phyloP scores from a whole-genome alignment of 2,888 invertebrate genomes.

The Drosophila diplacantha region DNA sequence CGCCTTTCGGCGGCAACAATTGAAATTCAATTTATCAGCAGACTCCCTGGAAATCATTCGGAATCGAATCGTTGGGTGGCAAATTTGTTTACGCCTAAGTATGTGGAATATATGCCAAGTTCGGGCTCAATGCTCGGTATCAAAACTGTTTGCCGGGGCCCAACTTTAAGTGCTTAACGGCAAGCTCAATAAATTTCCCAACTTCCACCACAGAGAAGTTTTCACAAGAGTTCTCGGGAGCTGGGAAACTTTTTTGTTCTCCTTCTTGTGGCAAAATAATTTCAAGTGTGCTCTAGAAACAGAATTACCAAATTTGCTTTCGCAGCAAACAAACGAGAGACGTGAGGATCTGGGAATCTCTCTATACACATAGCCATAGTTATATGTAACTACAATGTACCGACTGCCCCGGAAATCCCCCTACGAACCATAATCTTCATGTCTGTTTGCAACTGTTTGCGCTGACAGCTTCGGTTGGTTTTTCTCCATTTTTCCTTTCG shows the following conservation, averaged over 20 bases:
- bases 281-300: constrained; percentile 29
- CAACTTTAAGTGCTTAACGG: constrained; percentile 29
- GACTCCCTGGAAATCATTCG: background rate
- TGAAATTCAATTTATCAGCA: constrained; percentile 24
- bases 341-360: constrained; percentile 37
- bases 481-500: constrained; percentile 3
- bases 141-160: constrained; percentile 18
- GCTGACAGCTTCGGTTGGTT: constrained; percentile 54
- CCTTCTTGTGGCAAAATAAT: constrained; percentile 23
- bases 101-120: constrained; percentile 5
- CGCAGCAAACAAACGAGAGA: constrained; percentile 33
- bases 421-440: constrained; percentile 56
- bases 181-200: constrained; percentile 47
- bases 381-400: constrained; percentile 31
- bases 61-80: constrained; percentile 11
- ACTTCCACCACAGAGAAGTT: constrained; percentile 35
- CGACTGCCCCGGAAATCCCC: constrained; percentile 35
- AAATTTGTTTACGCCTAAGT: constrained; percentile 27
- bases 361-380: constrained; percentile 17
- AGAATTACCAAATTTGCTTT: constrained; percentile 40
- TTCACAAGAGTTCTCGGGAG: constrained; percentile 23
- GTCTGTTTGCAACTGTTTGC: constrained; percentile 69
- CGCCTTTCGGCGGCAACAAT: constrained; percentile 4
- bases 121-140: constrained; percentile 16
- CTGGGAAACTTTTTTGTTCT: constrained; percentile 28